Evolutionary conservation across 2,113 vertebrate species (phyloP).

Genomic region (Gallinago undulata): DNA sequence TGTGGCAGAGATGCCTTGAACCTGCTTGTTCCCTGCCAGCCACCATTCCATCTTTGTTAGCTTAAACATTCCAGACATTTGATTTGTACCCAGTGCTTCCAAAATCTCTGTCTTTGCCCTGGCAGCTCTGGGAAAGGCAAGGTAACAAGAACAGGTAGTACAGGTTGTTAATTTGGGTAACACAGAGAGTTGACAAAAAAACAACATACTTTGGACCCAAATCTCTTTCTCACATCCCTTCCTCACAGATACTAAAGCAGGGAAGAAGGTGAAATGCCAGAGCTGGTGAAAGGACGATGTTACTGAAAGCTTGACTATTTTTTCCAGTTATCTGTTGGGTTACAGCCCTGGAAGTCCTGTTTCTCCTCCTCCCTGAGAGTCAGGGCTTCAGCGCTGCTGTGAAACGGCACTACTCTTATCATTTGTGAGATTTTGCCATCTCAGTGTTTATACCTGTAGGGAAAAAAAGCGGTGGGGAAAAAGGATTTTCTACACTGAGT

Average conservation of each 20-base stretch:
- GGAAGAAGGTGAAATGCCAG: background rate
- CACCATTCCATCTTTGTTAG: rapidly evolving
- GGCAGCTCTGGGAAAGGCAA: background rate
- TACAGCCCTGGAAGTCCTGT: background rate
- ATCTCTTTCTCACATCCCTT: background rate
- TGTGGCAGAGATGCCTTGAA: background rate
- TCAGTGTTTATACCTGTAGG: background rate
- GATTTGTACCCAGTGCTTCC: background rate
- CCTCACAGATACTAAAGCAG: background rate
- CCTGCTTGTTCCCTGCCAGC: background rate
- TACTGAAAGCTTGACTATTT: background rate
- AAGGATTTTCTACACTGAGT: background rate
- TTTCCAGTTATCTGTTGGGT: background rate
- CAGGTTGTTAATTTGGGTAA: background rate
- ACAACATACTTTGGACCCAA: background rate
- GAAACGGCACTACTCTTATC: background rate
- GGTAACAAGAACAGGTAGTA: background rate
- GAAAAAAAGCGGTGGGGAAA: background rate
- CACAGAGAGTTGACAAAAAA: background rate
- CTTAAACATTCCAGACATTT: background rate
- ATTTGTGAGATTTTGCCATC: too few species aligned
- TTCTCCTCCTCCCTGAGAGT: background rate
- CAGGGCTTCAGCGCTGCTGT: background rate
- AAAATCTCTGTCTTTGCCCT: background rate
- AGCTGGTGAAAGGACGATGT: background rate